Percentiles rank a stretch among this genome's conserved stretches.
phyloP scores from a whole-genome alignment of 2,113 vertebrate species.

The Oostethus manadensis region DNA sequence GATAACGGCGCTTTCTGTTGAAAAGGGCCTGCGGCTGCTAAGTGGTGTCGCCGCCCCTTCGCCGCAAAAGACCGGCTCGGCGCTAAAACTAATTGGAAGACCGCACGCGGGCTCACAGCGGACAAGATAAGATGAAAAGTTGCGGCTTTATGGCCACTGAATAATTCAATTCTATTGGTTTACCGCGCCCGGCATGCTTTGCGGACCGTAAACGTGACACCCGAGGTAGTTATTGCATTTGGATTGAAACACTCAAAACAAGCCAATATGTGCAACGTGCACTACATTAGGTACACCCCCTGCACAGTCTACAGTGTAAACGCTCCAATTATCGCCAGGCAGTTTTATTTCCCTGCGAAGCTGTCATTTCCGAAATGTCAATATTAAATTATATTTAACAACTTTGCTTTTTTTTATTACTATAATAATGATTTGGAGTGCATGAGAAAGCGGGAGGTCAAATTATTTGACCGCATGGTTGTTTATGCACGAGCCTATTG shows the following conservation, averaged over 20 bases:
- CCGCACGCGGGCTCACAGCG: slow-evolving; percentile 27
- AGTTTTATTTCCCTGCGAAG: too few relatives aligned
- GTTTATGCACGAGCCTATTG: too few relatives aligned
- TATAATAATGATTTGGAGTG: too few relatives aligned
- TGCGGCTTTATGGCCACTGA: slow-evolving; percentile 47
- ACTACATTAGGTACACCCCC: not conserved
- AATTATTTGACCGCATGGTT: too few relatives aligned
- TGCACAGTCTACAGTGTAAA: too few relatives aligned
- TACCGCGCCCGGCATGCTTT: slow-evolving; percentile 44
- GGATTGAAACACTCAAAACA: not conserved
- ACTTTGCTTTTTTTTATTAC: too few relatives aligned
- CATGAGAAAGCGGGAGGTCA: too few relatives aligned
- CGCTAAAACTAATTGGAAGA: slow-evolving; percentile 30
- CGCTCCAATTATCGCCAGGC: too few relatives aligned
- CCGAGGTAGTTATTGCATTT: slow-evolving; percentile 10
- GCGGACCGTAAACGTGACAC: slow-evolving; percentile 53
- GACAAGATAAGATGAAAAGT: slow-evolving; percentile 29
- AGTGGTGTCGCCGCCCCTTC: slow-evolving; percentile 37
- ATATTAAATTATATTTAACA: too few relatives aligned
- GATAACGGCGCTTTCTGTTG: slow-evolving; percentile 38
- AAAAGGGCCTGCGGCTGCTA: slow-evolving; percentile 31
- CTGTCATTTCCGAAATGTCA: too few relatives aligned
- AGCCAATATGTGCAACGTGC: not conserved
- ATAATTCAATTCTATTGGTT: slow-evolving; percentile 70
- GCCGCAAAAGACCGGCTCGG: slow-evolving; percentile 25